Percentiles rank a stretch among this genome's conserved stretches.
Evolutionary conservation across 2,113 vertebrate genomes (phyloP).

Genomic region (Herpailurus yagouaroundi): DNA sequence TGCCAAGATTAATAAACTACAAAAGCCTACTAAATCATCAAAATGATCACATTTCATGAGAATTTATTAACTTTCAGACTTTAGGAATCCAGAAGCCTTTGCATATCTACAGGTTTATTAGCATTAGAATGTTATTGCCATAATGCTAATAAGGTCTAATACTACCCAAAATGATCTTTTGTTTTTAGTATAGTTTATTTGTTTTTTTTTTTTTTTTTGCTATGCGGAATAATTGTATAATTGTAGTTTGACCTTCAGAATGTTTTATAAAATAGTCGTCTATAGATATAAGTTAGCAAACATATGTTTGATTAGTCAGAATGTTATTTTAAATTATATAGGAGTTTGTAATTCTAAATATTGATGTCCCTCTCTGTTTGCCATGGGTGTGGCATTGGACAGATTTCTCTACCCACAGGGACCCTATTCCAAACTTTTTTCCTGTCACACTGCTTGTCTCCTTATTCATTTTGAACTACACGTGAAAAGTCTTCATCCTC

Average conservation of each 20-base stretch:
- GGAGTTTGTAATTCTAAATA: neutral
- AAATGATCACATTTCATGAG: neutral
- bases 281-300: neutral
- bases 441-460: neutral
- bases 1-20: neutral
- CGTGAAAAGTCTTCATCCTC: neutral
- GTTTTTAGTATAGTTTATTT: neutral
- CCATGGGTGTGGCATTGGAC: neutral
- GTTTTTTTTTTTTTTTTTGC: neutral
- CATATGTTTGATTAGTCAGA: neutral
- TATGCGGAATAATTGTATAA: neutral
- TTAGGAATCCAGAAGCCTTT: neutral
- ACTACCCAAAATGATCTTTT: neutral
- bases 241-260: neutral
- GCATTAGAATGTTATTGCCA: neutral
- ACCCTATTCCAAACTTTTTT: neutral
- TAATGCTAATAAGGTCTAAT: neutral
- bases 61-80: conserved; percentile 40
- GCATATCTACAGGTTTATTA: neutral
- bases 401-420: neutral
- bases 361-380: neutral
- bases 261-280: neutral
- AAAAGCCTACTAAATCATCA: neutral
- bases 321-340: neutral
- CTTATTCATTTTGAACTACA: neutral